phyloP scores from a whole-genome alignment of 2,888 invertebrate genomes.

The Chrysopilus asiliformis region DNA sequence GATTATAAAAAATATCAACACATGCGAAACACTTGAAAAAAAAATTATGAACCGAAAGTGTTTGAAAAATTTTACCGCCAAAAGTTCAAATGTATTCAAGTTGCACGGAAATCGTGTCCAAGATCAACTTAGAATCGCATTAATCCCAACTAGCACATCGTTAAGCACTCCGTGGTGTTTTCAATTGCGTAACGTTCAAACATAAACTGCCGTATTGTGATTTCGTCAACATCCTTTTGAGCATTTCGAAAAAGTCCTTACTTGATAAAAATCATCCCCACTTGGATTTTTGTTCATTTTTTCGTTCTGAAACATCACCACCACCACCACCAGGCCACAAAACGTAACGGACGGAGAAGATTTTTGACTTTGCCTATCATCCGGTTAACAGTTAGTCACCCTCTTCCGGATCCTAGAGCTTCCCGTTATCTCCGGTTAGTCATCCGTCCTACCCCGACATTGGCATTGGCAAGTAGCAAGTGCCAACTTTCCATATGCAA shows the following conservation, averaged over 20 bases:
- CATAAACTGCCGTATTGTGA: slow-evolving; percentile 11
- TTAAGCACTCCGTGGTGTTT: neutral
- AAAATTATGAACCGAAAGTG: neutral
- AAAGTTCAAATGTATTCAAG: too few species aligned
- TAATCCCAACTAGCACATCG: neutral
- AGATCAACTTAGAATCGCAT: neutral
- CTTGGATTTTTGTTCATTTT: slow-evolving; percentile 10
- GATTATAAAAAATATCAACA: too few species aligned
- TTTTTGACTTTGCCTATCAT: too few species aligned
- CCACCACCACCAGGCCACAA: too few species aligned
- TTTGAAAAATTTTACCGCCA: neutral
- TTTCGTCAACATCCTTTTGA: slow-evolving; percentile 10
- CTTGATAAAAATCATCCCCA: slow-evolving; percentile 11
- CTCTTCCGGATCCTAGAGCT: neutral
- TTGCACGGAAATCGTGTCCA: neutral
- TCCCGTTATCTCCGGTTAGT: too few species aligned
- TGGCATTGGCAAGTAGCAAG: too few species aligned
- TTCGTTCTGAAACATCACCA: neutral
- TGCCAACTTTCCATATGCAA: too few species aligned
- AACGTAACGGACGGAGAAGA: too few species aligned
- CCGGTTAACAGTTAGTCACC: too few species aligned
- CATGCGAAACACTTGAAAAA: neutral
- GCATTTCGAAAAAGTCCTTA: slow-evolving; percentile 7
- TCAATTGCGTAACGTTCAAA: slow-evolving; percentile 12
- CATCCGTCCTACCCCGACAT: too few species aligned